Evolutionary conservation across 53 echinoderm and acorn worm species (phyloP).

Genomic region (Temnopleurus reevesii): DNA sequence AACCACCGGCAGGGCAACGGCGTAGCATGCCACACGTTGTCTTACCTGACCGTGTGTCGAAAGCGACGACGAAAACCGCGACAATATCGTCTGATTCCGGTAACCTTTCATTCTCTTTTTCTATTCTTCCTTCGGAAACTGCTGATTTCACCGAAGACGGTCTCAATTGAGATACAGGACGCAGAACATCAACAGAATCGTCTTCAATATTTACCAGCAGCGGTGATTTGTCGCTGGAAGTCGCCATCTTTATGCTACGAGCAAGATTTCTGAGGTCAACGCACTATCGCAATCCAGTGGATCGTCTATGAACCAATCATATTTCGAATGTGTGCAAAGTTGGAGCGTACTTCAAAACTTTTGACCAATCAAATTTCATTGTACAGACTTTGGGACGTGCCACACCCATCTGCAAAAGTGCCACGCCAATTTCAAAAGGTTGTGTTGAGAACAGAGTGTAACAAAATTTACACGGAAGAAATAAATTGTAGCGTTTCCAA

Average conservation of each 20-base stretch:
- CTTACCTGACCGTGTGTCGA: slow-evolving; percentile 92
- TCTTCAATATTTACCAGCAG: slow-evolving; percentile 80
- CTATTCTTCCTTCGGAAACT: neutral
- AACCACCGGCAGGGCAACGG: too few relatives aligned
- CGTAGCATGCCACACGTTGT: neutral
- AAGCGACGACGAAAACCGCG: slow-evolving; percentile 90
- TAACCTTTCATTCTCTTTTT: slow-evolving; percentile 38
- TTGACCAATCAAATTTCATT: slow-evolving; percentile 36
- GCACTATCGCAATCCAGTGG: neutral
- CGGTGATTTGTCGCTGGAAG: slow-evolving; percentile 75
- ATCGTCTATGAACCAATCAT: neutral
- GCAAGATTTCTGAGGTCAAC: neutral
- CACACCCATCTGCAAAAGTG: too few relatives aligned
- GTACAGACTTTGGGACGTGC: too few relatives aligned
- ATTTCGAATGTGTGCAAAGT: neutral
- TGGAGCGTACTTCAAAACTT: slow-evolving; percentile 51
- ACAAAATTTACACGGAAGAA: too few relatives aligned
- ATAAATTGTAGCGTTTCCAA: too few relatives aligned
- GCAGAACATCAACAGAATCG: slow-evolving; percentile 58
- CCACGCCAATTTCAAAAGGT: too few relatives aligned
- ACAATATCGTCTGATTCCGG: slow-evolving; percentile 66
- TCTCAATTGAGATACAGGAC: slow-evolving; percentile 37
- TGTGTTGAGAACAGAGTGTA: too few relatives aligned
- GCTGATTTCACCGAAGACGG: neutral
- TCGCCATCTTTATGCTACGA: slow-evolving; percentile 62